phyloP scores from a whole-genome alignment of 2,113 vertebrate species.

The Myanophis thanlyinensis region DNA sequence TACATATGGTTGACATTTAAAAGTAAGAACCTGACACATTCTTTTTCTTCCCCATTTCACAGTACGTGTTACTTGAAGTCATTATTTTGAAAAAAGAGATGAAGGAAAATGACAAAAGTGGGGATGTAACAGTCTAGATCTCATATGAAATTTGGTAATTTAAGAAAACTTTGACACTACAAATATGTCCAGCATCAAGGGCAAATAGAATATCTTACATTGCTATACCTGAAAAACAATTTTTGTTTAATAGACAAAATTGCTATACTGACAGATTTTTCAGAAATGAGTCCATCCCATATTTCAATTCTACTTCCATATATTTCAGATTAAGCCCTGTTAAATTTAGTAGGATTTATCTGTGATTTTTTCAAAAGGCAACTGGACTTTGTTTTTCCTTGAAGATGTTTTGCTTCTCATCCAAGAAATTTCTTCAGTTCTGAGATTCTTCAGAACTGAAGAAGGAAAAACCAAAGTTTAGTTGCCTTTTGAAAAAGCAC shows the following conservation, averaged over 20 bases:
- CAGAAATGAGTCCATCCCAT: no score
- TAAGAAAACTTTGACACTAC: neutral
- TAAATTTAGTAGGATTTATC: neutral
- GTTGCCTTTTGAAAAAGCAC: no score
- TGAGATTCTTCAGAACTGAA: no score
- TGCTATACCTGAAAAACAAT: neutral
- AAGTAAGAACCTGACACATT: neutral
- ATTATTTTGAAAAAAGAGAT: neutral
- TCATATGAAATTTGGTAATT: neutral
- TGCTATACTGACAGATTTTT: neutral
- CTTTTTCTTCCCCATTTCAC: neutral
- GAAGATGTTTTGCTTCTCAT: no score
- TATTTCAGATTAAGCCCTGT: neutral
- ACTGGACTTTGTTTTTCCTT: no score
- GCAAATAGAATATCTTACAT: neutral
- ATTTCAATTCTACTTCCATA: neutral
- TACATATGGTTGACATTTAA: slow-evolving; percentile 17
- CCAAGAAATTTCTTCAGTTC: no score
- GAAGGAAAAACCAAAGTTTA: no score
- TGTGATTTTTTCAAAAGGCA: neutral
- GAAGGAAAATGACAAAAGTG: neutral
- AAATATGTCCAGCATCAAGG: neutral
- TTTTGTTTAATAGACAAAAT: neutral
- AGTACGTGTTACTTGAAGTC: slow-evolving; percentile 1
- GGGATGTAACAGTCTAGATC: neutral